Conservation (phyloP, 2,797 vertebrate genomes). For the Amphiprion clarkii region DNA sequence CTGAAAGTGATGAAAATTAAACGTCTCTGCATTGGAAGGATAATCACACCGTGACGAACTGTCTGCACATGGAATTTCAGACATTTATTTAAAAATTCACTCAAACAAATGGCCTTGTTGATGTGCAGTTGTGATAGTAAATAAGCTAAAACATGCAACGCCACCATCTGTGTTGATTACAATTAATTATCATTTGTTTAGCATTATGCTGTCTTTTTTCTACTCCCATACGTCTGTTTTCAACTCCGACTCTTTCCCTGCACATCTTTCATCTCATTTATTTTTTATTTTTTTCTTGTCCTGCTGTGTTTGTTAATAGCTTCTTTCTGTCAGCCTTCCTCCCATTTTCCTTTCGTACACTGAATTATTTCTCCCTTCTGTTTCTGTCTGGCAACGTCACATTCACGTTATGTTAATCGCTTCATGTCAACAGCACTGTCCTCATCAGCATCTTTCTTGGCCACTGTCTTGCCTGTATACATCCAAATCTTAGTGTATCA, state of each 20-base stretch:
- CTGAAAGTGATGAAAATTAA: no score
- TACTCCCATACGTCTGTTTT: not conserved
- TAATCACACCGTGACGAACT: no score
- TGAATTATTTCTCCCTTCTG: not conserved
- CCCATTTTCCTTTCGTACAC: not conserved
- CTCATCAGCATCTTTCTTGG: not conserved
- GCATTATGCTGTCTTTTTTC: no score
- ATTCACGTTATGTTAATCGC: not conserved
- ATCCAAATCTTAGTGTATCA: conserved; percentile 10
- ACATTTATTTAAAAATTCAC: no score
- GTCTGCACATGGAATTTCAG: no score
- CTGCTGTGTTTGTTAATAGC: conserved; percentile 11
- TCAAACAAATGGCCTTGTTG: no score
- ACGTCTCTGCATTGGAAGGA: no score
- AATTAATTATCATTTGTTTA: no score
- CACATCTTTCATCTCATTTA: conserved; percentile 17
- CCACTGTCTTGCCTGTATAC: no score
- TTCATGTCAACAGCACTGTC: not conserved
- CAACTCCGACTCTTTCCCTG: not conserved
- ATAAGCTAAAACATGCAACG: no score
- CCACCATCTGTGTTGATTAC: no score
- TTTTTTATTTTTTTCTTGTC: conserved; percentile 16
- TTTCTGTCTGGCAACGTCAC: not conserved
- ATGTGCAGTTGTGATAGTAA: no score
- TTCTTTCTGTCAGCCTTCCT: not conserved